phyloP scores from a whole-genome alignment of 2,888 invertebrate species.

The Pheosia gnoma region DNA sequence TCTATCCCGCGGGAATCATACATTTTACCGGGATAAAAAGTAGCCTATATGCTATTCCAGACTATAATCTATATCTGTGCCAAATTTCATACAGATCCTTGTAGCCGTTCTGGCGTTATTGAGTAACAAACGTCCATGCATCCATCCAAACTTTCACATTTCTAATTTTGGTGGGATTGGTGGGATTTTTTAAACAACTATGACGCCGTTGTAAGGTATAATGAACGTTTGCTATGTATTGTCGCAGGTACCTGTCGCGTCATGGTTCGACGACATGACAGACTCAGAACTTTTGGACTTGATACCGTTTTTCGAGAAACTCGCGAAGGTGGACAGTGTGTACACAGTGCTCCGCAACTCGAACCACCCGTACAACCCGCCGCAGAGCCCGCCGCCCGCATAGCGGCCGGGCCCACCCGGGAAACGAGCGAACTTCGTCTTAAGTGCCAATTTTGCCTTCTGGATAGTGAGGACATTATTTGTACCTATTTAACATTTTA shows the following conservation, averaged over 20 bases:
- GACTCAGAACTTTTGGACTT: constrained; percentile 98
- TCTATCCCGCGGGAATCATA: too few species aligned
- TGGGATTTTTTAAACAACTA: too few species aligned
- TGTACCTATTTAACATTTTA: constrained; percentile 81
- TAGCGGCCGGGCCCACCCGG: constrained; percentile 47
- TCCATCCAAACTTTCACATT: too few species aligned
- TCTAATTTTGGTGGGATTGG: too few species aligned
- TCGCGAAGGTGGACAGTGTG: constrained; percentile 98
- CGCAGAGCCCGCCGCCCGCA: constrained; percentile 75
- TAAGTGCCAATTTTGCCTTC: constrained; percentile 85
- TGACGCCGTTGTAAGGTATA: too few species aligned
- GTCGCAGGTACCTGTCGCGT: constrained; percentile 96
- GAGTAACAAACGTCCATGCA: too few species aligned
- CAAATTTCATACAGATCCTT: too few species aligned
- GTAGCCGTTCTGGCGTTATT: too few species aligned
- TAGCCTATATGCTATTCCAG: too few species aligned
- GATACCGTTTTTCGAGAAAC: constrained; percentile 98
- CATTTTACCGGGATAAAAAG: too few species aligned
- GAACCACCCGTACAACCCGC: constrained; percentile 91
- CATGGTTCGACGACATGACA: constrained; percentile 99
- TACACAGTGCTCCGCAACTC: constrained; percentile 97
- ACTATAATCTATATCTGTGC: too few species aligned
- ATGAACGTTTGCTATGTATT: too few species aligned
- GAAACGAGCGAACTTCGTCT: constrained; percentile 62
- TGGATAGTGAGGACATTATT: constrained; percentile 82